Conservation (phyloP, 2,113 vertebrate genomes). For the Trogon surrucura region DNA sequence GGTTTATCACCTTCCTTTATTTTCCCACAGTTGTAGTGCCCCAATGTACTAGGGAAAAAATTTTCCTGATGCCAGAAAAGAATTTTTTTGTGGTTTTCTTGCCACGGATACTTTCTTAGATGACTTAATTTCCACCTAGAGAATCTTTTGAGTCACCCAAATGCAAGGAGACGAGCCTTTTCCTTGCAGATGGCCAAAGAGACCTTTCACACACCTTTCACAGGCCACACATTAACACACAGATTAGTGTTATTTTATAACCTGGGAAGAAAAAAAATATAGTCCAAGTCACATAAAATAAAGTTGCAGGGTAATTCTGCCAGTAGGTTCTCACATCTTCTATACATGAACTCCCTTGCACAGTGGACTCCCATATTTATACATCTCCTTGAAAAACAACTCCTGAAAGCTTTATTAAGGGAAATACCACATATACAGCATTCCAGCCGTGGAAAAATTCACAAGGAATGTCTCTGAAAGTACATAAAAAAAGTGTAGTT, state of each 20-base stretch:
- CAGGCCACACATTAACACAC: constrained; percentile 16
- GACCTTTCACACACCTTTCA: not conserved
- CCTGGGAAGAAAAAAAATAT: not conserved
- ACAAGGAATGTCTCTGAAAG: not conserved
- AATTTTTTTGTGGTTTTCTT: not conserved
- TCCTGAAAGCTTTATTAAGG: not conserved
- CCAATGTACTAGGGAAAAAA: not conserved
- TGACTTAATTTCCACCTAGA: constrained; percentile 38
- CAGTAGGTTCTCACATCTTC: not conserved
- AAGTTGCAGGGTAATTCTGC: not conserved
- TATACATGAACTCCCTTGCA: not conserved
- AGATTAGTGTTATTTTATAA: constrained; percentile 36
- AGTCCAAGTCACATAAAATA: not conserved
- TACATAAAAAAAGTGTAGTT: not conserved
- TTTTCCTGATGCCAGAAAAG: not conserved
- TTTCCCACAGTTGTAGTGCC: not conserved
- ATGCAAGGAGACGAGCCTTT: not conserved
- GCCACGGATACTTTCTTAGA: not conserved
- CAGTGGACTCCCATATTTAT: not conserved
- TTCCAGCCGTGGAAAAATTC: not conserved
- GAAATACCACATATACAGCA: not conserved
- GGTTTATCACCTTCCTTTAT: not conserved
- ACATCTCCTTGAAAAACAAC: not conserved
- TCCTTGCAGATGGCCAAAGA: not conserved
- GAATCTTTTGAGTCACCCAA: not conserved